Conservation (phyloP, 2,888 invertebrate species). For the Lasioglossum leucozonium region DNA sequence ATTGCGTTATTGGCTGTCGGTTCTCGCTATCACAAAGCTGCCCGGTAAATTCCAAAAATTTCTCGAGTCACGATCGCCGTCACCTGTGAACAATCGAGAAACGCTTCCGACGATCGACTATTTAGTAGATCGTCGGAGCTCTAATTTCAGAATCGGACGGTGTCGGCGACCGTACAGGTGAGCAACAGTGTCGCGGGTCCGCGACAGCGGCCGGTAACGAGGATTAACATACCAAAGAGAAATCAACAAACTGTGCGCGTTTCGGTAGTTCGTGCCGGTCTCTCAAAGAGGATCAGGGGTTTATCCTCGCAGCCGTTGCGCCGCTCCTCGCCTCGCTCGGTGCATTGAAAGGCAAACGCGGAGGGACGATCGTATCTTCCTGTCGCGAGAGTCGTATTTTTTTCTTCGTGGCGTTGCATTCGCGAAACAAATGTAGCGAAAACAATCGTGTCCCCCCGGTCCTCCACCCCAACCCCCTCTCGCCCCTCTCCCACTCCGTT, state of each 20-base stretch:
- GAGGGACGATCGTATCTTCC: not conserved
- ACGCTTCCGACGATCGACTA: not conserved
- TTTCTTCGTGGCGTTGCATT: not conserved
- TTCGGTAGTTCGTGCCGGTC: not conserved
- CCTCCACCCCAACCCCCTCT: not conserved
- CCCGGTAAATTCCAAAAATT: too few species aligned
- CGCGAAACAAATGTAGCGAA: slow-evolving; percentile 57
- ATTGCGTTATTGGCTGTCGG: too few species aligned
- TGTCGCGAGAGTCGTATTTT: not conserved
- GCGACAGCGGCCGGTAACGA: slow-evolving; percentile 3
- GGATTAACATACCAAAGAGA: slow-evolving; percentile 9
- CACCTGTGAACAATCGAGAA: too few species aligned
- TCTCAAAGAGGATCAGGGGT: not conserved
- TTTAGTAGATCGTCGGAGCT: not conserved
- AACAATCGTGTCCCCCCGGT: slow-evolving; percentile 45
- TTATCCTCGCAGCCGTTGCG: not conserved
- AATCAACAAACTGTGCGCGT: slow-evolving; percentile 8
- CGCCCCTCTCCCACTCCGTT: not conserved
- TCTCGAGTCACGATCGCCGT: too few species aligned
- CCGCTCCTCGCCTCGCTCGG: not conserved
- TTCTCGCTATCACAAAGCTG: too few species aligned
- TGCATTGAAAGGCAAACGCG: not conserved
- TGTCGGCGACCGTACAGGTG: not conserved
- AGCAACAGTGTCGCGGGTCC: not conserved
- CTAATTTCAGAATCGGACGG: not conserved